Conservation (phyloP, 2,797 vertebrate genomes). For the Triplophysa bombifrons region DNA sequence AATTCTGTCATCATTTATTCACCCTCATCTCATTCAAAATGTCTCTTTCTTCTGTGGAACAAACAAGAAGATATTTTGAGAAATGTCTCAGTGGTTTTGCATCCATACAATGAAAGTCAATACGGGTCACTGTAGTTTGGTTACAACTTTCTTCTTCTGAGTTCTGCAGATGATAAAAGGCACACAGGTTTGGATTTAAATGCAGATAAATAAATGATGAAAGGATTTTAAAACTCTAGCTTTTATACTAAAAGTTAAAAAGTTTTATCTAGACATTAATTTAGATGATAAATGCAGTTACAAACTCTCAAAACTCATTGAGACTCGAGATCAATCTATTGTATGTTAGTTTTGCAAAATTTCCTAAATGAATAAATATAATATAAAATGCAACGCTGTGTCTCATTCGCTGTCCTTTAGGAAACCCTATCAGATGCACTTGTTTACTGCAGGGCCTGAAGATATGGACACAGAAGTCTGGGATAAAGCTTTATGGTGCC, state of each 20-base stretch:
- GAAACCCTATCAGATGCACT: conserved; percentile 87
- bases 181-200: background rate
- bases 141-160: too few species aligned
- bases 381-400: background rate
- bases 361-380: too few species aligned
- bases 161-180: too few species aligned
- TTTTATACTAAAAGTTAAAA: background rate
- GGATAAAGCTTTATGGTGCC: conserved; percentile 74
- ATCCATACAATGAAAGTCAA: too few species aligned
- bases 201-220: background rate
- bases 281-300: too few species aligned
- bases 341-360: too few species aligned
- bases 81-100: too few species aligned
- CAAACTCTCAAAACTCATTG: too few species aligned
- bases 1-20: background rate
- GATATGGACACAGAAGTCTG: conserved; percentile 71
- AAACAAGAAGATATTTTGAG: background rate
- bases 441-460: conserved; percentile 82
- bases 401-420: conserved; percentile 49
- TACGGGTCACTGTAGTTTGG: too few species aligned
- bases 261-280: background rate
- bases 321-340: too few species aligned
- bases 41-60: background rate
- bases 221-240: too few species aligned
- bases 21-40: background rate